These are phyloP conservation scores for Halcyon chelicuti DNA, from an alignment of 2,797 vertebrate species.

Conservation along the genomic window DNA sequence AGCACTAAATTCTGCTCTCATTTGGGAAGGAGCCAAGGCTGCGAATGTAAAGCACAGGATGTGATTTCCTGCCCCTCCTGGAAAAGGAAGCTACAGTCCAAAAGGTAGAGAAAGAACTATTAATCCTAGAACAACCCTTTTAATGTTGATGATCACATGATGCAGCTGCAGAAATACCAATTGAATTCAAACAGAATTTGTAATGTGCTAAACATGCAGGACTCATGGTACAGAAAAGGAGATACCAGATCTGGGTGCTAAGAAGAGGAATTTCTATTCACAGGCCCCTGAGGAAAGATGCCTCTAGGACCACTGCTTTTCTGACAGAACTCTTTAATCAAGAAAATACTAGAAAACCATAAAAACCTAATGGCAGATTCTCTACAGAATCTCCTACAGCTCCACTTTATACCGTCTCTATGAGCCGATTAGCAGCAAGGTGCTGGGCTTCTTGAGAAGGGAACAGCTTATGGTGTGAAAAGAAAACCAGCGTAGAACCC, in stretches of 20 bases:
- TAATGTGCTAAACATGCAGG: neutral
- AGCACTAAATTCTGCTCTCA: conserved; percentile 3
- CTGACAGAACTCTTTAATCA: conserved; percentile 10
- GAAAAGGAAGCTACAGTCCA: conserved; percentile 54
- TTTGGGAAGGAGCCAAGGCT: conserved; percentile 49
- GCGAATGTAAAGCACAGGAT: conserved; percentile 39
- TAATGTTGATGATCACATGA: conserved; percentile 32
- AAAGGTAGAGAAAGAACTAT: conserved; percentile 61
- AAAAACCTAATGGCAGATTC: conserved; percentile 17
- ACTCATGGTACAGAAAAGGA: neutral
- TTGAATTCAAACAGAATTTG: conserved; percentile 41
- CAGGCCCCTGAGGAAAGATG: neutral
- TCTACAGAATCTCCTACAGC: conserved; percentile 10
- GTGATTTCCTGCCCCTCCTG: conserved; percentile 56
- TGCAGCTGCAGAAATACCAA: conserved; percentile 20
- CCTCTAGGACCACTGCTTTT: neutral
- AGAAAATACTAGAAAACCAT: neutral
- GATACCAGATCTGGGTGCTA: neutral
- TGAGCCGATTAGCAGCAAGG: neutral
- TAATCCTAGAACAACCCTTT: conserved; percentile 61
- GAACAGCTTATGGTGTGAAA: conserved; percentile 4
- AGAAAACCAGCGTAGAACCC: conserved; percentile 21
- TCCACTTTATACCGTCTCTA: neutral
- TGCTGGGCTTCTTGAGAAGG: neutral
- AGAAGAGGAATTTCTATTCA: conserved; percentile 15